Conservation (phyloP, 2,888 invertebrate genomes). For the Aphodius granarius region DNA sequence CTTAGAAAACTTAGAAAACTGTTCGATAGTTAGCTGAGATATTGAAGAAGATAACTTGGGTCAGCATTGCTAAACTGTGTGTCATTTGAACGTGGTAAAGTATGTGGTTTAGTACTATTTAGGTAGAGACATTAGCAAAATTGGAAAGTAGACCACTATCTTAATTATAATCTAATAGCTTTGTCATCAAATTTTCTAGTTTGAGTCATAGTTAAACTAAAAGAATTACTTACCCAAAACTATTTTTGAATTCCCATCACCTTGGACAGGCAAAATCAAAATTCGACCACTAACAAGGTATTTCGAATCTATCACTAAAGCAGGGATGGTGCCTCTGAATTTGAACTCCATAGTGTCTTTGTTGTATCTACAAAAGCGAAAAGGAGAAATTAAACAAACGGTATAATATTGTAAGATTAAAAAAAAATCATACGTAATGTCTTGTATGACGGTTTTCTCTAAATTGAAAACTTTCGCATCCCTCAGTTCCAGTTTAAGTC, state of each 20-base stretch:
- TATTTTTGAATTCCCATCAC: constrained; percentile 43
- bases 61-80: too few species aligned
- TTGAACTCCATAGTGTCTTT: background rate
- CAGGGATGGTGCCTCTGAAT: background rate
- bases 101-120: background rate
- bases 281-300: constrained; percentile 45
- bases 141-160: background rate
- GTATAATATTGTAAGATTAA: background rate
- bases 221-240: constrained; percentile 28
- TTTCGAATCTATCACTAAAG: constrained; percentile 27
- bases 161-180: background rate
- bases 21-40: too few species aligned
- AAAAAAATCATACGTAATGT: background rate
- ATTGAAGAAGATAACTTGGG: too few species aligned
- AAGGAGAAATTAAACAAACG: background rate
- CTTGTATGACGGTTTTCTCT: background rate
- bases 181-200: too few species aligned
- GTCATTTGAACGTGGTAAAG: too few species aligned
- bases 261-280: constrained; percentile 42
- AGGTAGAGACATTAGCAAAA: background rate
- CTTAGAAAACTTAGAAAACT: too few species aligned
- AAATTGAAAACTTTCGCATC: background rate
- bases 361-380: background rate
- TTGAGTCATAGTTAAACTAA: too few species aligned
- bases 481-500: background rate